phyloP scores from a whole-genome alignment of 2,113 vertebrate species.

The Ascaphus truei region DNA sequence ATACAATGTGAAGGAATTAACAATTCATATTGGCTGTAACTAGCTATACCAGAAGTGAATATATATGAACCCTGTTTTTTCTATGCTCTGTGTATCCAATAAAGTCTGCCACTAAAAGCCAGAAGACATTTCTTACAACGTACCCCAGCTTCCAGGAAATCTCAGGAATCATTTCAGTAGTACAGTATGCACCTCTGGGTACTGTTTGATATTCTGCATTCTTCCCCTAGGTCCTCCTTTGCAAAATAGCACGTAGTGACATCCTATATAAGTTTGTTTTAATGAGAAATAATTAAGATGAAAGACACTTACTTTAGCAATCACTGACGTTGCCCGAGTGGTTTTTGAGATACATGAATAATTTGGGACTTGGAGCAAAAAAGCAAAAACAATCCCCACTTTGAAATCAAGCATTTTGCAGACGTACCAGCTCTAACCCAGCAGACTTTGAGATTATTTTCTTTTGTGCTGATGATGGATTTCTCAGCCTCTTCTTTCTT shows the following conservation, averaged over 20 bases:
- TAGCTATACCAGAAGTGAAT: background rate
- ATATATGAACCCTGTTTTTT: background rate
- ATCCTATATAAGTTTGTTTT: slow-evolving; percentile 11
- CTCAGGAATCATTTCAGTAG: background rate
- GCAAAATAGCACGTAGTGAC: background rate
- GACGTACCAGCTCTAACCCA: no score
- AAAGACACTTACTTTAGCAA: slow-evolving; percentile 1
- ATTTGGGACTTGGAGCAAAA: background rate
- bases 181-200: background rate
- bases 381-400: no score
- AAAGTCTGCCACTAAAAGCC: background rate
- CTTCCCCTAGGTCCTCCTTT: background rate
- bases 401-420: no score
- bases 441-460: no score
- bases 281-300: slow-evolving; percentile 20
- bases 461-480: no score
- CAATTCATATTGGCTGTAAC: background rate
- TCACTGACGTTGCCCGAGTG: background rate
- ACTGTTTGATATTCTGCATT: slow-evolving; percentile 2
- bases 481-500: no score
- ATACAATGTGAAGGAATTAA: background rate
- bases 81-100: background rate
- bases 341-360: slow-evolving; percentile 6
- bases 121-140: background rate
- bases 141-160: background rate